Base-by-base conservation (phyloP, 1,140 invertebrate genomes). In the Calephelis virginiensis region DNA sequence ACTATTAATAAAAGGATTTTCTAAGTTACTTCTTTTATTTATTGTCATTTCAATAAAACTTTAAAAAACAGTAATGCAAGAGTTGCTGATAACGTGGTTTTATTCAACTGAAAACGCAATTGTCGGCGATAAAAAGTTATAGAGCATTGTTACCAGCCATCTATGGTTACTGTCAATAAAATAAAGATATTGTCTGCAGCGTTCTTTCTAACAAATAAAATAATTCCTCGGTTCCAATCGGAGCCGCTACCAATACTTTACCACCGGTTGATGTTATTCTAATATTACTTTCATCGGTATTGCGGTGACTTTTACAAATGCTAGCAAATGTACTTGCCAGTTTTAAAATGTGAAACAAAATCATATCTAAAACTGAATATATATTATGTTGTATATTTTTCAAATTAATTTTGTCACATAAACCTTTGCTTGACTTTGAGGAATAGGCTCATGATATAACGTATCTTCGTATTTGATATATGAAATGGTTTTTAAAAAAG, bases 201-300 rank as follows among this genome's bases (percentile, higher is more conserved):
- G 48, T 50, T 50, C 48, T 50, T 50, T 50, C 48, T 50, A 50
- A n/a, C 48, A 14, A 50, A 8, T 50, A 50, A 50, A 50, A 50
- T 50, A 50, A 50, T 14, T 13, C 48, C 14, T 50, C 13, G n/a
- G n/a, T 50, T 17, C 6, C 13, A 14, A 8, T 50, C 13, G n/a
- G 48, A 8, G 3, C 28, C 28, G 2, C 28, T 28, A 28, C 14
- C 49, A 8, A 53, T 9, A 14, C 10, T 17, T 53, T 17, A 17
- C 49, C 17, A 10, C 9, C 4, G 4, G 17, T 9, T 10, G 14
- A 53, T 53, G 13, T 14, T 7, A 17, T 53, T 17, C 14, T 4
- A 53, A 43, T 43, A 43, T 43, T 43, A 43, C 40, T 43, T 43
- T 43, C 8, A 17, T 17, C 17, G 28, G 13, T 59, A 11, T 28